These are phyloP conservation scores for Thalassaphorura encarpata DNA, from an alignment of 1,140 invertebrate genomes.

Conservation along the genomic window DNA sequence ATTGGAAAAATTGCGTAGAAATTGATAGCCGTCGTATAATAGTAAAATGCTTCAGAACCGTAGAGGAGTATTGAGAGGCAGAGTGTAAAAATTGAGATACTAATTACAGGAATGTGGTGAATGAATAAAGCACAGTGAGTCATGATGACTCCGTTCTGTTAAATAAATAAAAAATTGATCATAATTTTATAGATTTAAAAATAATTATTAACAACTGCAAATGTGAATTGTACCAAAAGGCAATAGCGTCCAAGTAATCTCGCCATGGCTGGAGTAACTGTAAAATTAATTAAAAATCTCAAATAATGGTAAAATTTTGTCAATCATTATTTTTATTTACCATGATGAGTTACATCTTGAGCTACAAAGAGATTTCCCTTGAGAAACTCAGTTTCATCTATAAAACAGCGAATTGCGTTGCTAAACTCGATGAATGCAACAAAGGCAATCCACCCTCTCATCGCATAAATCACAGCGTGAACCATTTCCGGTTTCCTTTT, in stretches of 20 bases:
- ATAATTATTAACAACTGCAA: no score
- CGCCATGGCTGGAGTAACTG: slow-evolving; percentile 15
- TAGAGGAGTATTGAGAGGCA: slow-evolving; percentile 24
- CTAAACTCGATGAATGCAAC: slow-evolving; percentile 31
- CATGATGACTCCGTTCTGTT: slow-evolving; percentile 27
- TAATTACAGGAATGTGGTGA: slow-evolving; percentile 28
- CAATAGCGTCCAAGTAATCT: slow-evolving; percentile 28
- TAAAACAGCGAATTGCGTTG: slow-evolving; percentile 27
- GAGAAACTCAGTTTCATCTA: slow-evolving; percentile 26
- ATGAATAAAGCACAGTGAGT: slow-evolving; percentile 30
- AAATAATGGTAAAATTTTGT: not conserved
- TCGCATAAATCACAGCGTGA: slow-evolving; percentile 29
- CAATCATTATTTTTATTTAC: slow-evolving; percentile 7
- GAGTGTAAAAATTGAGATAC: slow-evolving; percentile 24
- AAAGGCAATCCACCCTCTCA: slow-evolving; percentile 32
- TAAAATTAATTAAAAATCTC: not conserved
- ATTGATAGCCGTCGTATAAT: slow-evolving; percentile 25
- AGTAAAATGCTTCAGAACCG: slow-evolving; percentile 31
- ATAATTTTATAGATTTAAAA: no score
- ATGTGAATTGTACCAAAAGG: no score
- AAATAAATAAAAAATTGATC: no score
- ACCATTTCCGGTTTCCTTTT: slow-evolving; percentile 27
- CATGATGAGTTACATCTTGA: slow-evolving; percentile 8
- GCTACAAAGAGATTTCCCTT: slow-evolving; percentile 15
- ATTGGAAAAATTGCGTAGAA: slow-evolving; percentile 31